These are phyloP conservation scores for Caenorhabditis virilis DNA, from an alignment of 2,888 invertebrate species.

Conservation along the genomic window DNA sequence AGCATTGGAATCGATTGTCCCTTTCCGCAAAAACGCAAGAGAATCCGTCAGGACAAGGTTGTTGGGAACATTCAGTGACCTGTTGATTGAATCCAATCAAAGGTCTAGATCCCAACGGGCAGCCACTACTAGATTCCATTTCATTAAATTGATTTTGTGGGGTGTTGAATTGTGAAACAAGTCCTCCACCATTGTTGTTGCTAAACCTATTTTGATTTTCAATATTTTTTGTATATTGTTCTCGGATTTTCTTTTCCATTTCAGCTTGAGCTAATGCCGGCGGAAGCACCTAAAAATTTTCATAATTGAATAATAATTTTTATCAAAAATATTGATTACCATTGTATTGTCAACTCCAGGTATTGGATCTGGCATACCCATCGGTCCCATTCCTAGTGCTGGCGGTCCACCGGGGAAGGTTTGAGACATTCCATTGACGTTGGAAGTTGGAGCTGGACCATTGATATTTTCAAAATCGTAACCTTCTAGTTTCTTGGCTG, in stretches of 20 bases:
- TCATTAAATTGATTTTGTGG: constrained; percentile 12
- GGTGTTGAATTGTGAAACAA: constrained; percentile 10
- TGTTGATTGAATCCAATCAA: constrained; percentile 47
- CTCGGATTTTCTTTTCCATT: constrained; percentile 31
- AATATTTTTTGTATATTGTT: constrained; percentile 13
- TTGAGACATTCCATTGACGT: constrained; percentile 42
- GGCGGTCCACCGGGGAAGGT: constrained; percentile 44
- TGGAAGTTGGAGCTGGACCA: constrained; percentile 10
- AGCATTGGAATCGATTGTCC: constrained; percentile 57
- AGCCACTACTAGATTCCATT: constrained; percentile 29
- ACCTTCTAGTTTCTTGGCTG: constrained; percentile 25
- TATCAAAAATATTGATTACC: constrained; percentile 5
- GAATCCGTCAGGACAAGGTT: constrained; percentile 58
- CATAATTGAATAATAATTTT: no score
- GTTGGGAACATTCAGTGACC: constrained; percentile 50
- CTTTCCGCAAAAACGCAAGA: constrained; percentile 55
- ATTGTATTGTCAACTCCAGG: constrained; percentile 38
- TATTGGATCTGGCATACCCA: constrained; percentile 48
- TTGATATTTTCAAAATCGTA: constrained; percentile 3
- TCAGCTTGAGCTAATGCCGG: constrained; percentile 36
- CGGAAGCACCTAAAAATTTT: constrained; percentile 29
- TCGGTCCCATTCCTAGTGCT: constrained; percentile 30
- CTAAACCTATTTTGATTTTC: constrained; percentile 8
- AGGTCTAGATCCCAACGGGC: constrained; percentile 51
- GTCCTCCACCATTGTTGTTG: constrained; percentile 15